These are phyloP conservation scores for Microctenopoma lineatum DNA, from an alignment of 2,797 vertebrate genomes.

Conservation along the genomic window DNA sequence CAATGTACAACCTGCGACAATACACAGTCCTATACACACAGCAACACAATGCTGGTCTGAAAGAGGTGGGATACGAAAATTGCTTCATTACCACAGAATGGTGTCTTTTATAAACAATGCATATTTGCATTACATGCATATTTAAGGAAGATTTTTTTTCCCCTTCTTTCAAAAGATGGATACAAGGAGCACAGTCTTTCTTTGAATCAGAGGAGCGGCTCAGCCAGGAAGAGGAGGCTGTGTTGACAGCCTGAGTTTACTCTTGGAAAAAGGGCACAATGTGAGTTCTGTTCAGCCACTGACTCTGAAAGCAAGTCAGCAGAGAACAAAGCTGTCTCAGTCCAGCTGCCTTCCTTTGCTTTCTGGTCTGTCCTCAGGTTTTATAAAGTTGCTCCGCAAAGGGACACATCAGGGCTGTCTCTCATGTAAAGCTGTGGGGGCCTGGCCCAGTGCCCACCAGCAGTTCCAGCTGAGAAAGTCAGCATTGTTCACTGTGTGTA, in stretches of 20 bases:
- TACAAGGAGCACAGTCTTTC: slow-evolving; percentile 83
- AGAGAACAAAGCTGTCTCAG: slow-evolving; percentile 88
- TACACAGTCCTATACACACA: slow-evolving; percentile 24
- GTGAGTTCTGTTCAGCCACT: slow-evolving; percentile 84
- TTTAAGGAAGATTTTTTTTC: slow-evolving; percentile 75
- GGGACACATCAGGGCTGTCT: slow-evolving; percentile 74
- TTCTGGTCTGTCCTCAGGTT: slow-evolving; percentile 82
- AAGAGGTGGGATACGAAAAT: slow-evolving; percentile 73
- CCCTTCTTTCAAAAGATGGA: slow-evolving; percentile 45
- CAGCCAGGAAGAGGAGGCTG: slow-evolving; percentile 84
- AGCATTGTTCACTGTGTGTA: slow-evolving; percentile 52
- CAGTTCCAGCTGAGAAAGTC: slow-evolving; percentile 68
- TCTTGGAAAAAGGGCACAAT: slow-evolving; percentile 89
- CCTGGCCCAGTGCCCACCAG: slow-evolving; percentile 68
- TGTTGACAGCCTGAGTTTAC: slow-evolving; percentile 87
- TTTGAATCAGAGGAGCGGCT: slow-evolving; percentile 66
- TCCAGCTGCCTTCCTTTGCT: slow-evolving; percentile 81
- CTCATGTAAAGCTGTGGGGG: slow-evolving; percentile 70
- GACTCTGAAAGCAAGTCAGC: slow-evolving; percentile 87
- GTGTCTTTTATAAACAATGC: slow-evolving; percentile 78
- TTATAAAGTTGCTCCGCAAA: slow-evolving; percentile 79
- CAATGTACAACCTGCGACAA: slow-evolving; percentile 20
- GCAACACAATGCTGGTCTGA: slow-evolving; percentile 36
- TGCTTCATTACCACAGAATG: slow-evolving; percentile 75
- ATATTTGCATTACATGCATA: slow-evolving; percentile 77